Conservation (phyloP, 2,797 vertebrate species). For the Capromys pilorides region DNA sequence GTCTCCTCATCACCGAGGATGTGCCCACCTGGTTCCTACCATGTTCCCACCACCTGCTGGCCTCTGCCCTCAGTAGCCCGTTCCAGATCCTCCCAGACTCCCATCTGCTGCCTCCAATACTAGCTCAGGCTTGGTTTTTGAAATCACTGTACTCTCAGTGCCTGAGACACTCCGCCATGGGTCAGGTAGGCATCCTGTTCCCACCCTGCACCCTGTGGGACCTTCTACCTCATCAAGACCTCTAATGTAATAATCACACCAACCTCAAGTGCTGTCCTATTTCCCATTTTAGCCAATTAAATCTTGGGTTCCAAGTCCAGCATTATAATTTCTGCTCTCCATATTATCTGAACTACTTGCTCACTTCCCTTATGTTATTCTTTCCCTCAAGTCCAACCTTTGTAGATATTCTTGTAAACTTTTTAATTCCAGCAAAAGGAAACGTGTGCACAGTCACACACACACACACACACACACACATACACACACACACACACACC, state of each 20-base stretch:
- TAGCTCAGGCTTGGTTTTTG: not conserved
- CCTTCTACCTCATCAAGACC: not conserved
- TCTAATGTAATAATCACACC: not conserved
- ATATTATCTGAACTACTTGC: not conserved
- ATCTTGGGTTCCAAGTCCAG: not conserved
- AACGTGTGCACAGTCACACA: not conserved
- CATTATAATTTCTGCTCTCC: not conserved
- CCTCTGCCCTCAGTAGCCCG: not conserved
- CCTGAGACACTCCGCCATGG: not conserved
- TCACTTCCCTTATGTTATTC: not conserved
- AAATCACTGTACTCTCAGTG: not conserved
- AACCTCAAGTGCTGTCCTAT: not conserved
- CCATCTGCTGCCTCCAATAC: not conserved
- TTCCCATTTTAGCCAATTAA: not conserved
- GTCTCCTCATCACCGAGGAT: not conserved
- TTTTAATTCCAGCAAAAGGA: rapidly evolving
- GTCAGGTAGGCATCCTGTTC: not conserved
- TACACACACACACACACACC: not conserved
- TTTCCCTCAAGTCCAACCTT: not conserved
- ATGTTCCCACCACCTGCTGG: not conserved
- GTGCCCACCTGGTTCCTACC: not conserved
- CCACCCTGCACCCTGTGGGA: not conserved
- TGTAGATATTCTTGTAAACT: not conserved
- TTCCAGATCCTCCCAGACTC: not conserved
- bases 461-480: not conserved